Base-by-base conservation (phyloP, 2,113 vertebrate species). In the Gopherus flavomarginatus region DNA sequence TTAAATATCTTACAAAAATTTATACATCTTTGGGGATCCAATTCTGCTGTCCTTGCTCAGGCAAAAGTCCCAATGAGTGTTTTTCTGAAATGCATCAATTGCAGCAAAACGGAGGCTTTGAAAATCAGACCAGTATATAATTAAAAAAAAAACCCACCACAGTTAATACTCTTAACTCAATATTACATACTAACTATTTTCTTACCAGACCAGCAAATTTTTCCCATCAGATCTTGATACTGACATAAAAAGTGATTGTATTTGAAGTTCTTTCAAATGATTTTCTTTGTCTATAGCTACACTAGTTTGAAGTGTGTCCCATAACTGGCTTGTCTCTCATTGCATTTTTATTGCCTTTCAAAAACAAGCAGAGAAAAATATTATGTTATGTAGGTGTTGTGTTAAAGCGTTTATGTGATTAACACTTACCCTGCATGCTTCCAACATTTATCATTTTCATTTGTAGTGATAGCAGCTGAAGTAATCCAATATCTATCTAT, bases 321-420 rank as follows among this genome's bases (percentile, higher is more conserved):
- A 17, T 90, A 97, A 98, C 97, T 97, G 93, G 44, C 6, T 83
- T 95, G 95, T n/a, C 21, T 97, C 97, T 97, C 95, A 97, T 95
- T 97, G 94, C 86, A 96, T 98, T 98, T 98, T 97, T 96, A 96
- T 97, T 96, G 96, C 78, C 85, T 96, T 98, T 98, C 95, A 97
- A 97, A 97, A 95, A 54, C 82, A 92, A 91, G 96, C 88, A 96
- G 94, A 89, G 93, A 96, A 93, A 95, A 94, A 87, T 57, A 90
- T 27, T 87, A 0, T 85, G 50, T 93, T 94, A 95, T 81, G 90
- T 93, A 93, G 79, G 88, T 90, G 38, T 59, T 85, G 9, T n/a
- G n/a, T 59, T 88, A 93, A 92, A 75, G 83, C 3, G 22, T 75
- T 79, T 57, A 79, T 57, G 85, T 26, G 88, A 93, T 85, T 72